phyloP scores from a whole-genome alignment of 2,888 invertebrate species.

The Laothoe populi region DNA sequence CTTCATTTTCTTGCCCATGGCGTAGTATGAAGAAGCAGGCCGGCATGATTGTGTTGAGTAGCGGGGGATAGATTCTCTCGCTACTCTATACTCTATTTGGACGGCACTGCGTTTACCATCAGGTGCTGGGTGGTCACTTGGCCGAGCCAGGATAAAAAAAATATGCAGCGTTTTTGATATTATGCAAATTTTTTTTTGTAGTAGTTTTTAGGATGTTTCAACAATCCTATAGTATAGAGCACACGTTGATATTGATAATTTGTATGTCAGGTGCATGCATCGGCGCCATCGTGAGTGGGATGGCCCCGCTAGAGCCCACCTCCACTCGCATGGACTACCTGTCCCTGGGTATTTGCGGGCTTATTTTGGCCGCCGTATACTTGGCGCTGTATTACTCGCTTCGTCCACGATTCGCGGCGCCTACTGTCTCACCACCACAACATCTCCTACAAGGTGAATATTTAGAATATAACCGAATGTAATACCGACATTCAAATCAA shows the following conservation, averaged over 20 bases:
- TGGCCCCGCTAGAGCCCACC: constrained; percentile 74
- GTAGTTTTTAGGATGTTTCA: too few relatives aligned
- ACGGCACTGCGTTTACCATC: too few relatives aligned
- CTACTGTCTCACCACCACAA: constrained; percentile 87
- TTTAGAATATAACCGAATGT: neutral
- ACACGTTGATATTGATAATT: neutral
- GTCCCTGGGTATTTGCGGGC: constrained; percentile 58
- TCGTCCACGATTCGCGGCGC: constrained; percentile 89
- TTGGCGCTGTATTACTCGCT: constrained; percentile 90
- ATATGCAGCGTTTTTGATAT: too few relatives aligned
- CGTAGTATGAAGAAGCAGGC: too few relatives aligned
- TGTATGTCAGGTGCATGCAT: constrained; percentile 86
- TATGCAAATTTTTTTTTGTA: too few relatives aligned
- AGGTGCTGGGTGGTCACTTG: too few relatives aligned
- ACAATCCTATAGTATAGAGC: neutral
- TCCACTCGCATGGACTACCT: constrained; percentile 80
- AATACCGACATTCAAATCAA: too few relatives aligned
- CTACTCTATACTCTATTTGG: too few relatives aligned
- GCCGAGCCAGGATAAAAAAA: too few relatives aligned
- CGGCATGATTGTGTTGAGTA: too few relatives aligned
- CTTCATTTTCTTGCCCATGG: too few relatives aligned
- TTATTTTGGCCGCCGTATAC: constrained; percentile 87
- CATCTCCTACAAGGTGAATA: constrained; percentile 86
- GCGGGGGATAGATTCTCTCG: too few relatives aligned
- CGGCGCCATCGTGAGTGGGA: constrained; percentile 87